Base-by-base conservation (phyloP, 2,888 invertebrate species). In the Argyra leucocephala region DNA sequence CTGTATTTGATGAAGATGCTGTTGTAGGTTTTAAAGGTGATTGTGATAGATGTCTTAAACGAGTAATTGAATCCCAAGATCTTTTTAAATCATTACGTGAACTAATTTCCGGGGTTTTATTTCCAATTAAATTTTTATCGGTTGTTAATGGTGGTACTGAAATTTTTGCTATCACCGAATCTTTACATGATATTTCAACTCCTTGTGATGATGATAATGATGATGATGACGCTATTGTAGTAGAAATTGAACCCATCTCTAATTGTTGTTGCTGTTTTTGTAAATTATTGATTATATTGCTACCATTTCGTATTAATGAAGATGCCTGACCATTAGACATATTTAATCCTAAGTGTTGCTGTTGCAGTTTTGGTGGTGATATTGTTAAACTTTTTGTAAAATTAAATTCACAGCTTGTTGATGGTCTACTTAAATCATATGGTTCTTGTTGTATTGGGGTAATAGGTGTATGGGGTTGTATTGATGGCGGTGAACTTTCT, bases 361-460 rank as follows among this genome's bases (percentile, higher is more conserved):
- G 63, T 66, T 26, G 37, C 61, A 31, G n/a, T 59, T 65, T 23
- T 62, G 26, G 66, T 62, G 22, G 66, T 24, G 9, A 61, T 68
- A 63, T 22, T 64, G 64, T 63, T 65, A 48, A 18, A n/a, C 18
- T 15, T 65, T 22, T 65, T 15, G 63, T 57, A 57, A 65, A 48
- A 24, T 65, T 67, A 57, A 63, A 31, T 48, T 66, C 65, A 58
- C 65, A 63, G 64, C 70, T 72, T 64, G 78, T 78, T 60, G 78
- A 79, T 70, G 78, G 76, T 65, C 78, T 77, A 69, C 77, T 79
- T 66, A 78, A 71, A 70, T 79, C 78, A 66, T 76, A 78, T 26
- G 78, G 78, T 66, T 63, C 59, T 22, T 64, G 31, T 10, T 26
- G 57, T 31, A 48, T 64, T 22, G 26, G 31, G 22, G 48, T 48